Evolutionary conservation across 2,113 vertebrate species (phyloP).

Genomic region (Eonycteris spelaea): DNA sequence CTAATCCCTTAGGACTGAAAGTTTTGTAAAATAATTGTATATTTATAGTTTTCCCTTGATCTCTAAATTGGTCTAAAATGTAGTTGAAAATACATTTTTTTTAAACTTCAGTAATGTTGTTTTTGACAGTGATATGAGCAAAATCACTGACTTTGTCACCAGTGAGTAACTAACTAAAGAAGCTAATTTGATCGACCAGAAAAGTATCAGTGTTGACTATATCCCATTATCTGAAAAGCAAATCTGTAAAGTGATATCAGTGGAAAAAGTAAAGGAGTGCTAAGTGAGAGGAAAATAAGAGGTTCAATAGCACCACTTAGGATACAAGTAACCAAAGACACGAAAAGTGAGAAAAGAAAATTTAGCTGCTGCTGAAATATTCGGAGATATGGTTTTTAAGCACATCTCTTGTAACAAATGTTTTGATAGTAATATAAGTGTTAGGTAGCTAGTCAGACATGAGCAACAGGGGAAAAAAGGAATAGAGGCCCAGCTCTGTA

Average conservation of each 20-base stretch:
- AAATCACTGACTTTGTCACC: conserved; percentile 45
- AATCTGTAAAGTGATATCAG: conserved; percentile 14
- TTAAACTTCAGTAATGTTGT: conserved; percentile 43
- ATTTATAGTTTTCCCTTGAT: conserved; percentile 18
- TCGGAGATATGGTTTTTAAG: neutral
- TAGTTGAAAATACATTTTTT: conserved; percentile 51
- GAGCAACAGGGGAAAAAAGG: too few species aligned
- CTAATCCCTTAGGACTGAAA: conserved; percentile 16
- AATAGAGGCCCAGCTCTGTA: too few species aligned
- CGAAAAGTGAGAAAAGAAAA: neutral
- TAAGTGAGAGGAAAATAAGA: neutral
- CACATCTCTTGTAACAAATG: neutral
- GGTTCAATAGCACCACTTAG: neutral
- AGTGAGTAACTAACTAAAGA: conserved; percentile 13
- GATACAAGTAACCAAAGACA: neutral
- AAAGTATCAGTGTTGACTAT: neutral
- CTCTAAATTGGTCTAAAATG: conserved; percentile 50
- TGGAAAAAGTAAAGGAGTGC: neutral
- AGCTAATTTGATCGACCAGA: conserved; percentile 34
- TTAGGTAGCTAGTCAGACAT: too few species aligned
- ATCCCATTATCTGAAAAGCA: neutral
- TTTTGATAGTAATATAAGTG: neutral
- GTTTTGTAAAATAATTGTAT: conserved; percentile 44
- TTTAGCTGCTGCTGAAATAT: neutral
- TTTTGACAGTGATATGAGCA: conserved; percentile 39